phyloP scores from a whole-genome alignment of 2,797 vertebrate genomes.

The Psittacula derbiana region DNA sequence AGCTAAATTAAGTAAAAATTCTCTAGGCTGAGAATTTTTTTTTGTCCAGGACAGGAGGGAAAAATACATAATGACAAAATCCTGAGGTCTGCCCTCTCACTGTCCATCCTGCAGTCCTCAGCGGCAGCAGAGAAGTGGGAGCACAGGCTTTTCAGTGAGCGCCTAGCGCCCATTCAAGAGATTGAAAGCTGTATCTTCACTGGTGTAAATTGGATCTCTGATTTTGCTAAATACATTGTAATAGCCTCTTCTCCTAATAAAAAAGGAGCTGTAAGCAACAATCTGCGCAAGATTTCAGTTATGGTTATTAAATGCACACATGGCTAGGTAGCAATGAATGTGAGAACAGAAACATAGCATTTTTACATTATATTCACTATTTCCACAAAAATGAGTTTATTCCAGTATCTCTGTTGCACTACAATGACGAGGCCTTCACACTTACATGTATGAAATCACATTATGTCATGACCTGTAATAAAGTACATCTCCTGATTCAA shows the following conservation, averaged over 20 bases:
- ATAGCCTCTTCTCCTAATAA: not conserved
- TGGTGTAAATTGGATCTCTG: not conserved
- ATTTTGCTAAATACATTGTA: not conserved
- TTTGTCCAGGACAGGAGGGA: not conserved
- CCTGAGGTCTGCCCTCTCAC: not conserved
- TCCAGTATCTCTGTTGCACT: not conserved
- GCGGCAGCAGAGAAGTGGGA: not conserved
- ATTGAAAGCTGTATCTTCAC: not conserved
- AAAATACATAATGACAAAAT: not conserved
- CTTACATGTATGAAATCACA: not conserved
- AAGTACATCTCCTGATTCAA: not conserved
- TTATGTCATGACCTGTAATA: not conserved
- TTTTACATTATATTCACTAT: not conserved
- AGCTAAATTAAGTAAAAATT: not conserved
- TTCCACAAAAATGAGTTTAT: not conserved
- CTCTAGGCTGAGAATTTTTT: not conserved
- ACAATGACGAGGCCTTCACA: not conserved
- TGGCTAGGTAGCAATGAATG: not conserved
- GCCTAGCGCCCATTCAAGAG: accelerated
- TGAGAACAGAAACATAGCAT: not conserved
- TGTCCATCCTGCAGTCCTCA: not conserved
- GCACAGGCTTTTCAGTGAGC: not conserved
- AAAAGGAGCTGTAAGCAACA: not conserved
- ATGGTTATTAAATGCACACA: not conserved
- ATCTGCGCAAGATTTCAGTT: not conserved